Percentiles rank a stretch among this genome's conserved stretches.
Evolutionary conservation across 2,797 vertebrate species (phyloP).

Genomic region (Selene dorsalis): DNA sequence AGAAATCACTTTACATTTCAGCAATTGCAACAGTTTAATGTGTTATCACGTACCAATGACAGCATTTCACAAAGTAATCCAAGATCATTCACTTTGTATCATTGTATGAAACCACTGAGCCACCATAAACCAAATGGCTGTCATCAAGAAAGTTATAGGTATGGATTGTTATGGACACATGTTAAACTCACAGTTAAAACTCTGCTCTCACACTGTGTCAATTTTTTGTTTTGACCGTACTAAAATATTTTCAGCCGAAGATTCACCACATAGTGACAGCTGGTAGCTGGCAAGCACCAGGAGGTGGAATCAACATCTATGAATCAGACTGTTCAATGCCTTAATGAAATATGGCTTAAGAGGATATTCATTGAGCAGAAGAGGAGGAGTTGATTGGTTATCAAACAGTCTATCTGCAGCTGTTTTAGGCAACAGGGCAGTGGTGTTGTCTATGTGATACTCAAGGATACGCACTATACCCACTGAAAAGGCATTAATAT

Average conservation of each 20-base stretch:
- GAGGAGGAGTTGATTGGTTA: not conserved
- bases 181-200: not conserved
- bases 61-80: too few species aligned
- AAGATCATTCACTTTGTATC: too few species aligned
- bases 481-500: too few species aligned
- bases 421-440: not conserved
- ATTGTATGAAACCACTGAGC: not conserved
- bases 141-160: not conserved
- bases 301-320: not conserved
- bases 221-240: not conserved
- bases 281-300: not conserved
- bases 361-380: not conserved
- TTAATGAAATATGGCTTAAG: not conserved
- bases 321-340: not conserved
- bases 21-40: too few species aligned
- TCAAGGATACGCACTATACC: too few species aligned
- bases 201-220: too few species aligned
- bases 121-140: not conserved
- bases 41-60: not conserved
- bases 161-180: too few species aligned
- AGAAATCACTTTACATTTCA: too few species aligned
- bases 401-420: not conserved
- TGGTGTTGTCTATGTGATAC: too few species aligned
- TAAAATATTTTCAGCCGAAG: not conserved
- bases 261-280: not conserved